Evolutionary conservation across 2,113 vertebrate genomes (phyloP), one percentile per base, ranked within the genome.

Genomic region (Agelaius phoeniceus): DNA sequence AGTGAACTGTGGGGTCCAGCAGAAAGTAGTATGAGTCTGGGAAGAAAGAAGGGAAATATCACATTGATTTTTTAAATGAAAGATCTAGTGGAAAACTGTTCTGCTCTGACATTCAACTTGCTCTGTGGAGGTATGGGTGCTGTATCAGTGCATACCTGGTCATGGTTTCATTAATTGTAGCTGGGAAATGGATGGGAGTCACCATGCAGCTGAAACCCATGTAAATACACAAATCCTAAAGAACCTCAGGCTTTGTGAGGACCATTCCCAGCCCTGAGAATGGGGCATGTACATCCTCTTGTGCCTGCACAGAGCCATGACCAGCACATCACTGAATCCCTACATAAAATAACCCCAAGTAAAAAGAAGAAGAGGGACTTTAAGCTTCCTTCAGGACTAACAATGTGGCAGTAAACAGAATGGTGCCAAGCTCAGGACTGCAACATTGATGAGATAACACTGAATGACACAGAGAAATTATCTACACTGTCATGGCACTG

Each of bases 1-100:
- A 97, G 90, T 8, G 11, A 83, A 98, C 63, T 12, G 94, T 97
- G 18, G 94, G 86, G 26, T 91, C 93, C 37, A 97, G 71, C n/a
- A 97, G 84, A 88, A 98, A 97, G 66, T 82, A 97, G 55, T 95
- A 94, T 3, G 84, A 94, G 55, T 90, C 93, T 97, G 68, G 18
- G n/a, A 80, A 37, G 13, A 71, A 82, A 75, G 37, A 81, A 63
- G 28, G 39, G 57, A 89, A 94, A 82, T 5, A 44, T 3, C 24
- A 57, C 13, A 19, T 7, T 11, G 10, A 15, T 35, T 75, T 55
- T 28, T 71, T 30, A 4, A 7, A 18, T 43, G 19, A 63, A 54
- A 85, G 44, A 35, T 43, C 24, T 55, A 20, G 11, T 16, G 24
- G 31, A 73, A 91, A 87, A 37, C 2, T 49, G 33, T 17, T 46